Evolutionary conservation across 2,797 vertebrate genomes (phyloP).

Genomic region (Platyrinchus mystaceus): DNA sequence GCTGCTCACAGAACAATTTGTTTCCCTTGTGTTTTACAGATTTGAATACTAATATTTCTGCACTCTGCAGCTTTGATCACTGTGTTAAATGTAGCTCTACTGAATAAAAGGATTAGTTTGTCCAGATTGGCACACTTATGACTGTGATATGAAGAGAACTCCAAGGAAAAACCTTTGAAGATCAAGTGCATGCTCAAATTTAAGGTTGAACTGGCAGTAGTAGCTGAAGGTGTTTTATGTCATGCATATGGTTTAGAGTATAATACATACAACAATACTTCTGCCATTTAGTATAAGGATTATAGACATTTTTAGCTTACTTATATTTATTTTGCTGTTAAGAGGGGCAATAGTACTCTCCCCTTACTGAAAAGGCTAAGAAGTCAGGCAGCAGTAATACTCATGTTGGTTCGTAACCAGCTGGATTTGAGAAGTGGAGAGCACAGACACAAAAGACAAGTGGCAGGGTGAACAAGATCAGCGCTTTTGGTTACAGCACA

Average conservation of each 20-base stretch:
- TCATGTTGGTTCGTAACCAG: neutral
- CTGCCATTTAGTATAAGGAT: neutral
- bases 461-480: neutral
- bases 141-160: slow-evolving; percentile 11
- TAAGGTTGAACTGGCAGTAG: neutral
- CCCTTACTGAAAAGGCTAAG: neutral
- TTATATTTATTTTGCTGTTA: neutral
- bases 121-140: neutral
- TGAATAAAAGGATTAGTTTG: slow-evolving; percentile 46
- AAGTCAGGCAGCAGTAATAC: neutral
- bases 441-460: neutral
- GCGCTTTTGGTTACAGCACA: neutral
- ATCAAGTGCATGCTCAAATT: neutral
- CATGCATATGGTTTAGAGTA: neutral
- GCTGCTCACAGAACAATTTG: neutral
- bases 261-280: neutral
- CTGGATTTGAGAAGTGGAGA: neutral
- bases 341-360: neutral
- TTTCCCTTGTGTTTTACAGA: slow-evolving; percentile 32
- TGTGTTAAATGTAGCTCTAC: slow-evolving; percentile 1
- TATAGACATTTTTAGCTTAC: neutral
- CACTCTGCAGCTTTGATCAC: slow-evolving; percentile 42
- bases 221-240: neutral
- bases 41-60: slow-evolving; percentile 33
- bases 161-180: slow-evolving; percentile 27